Evolutionary conservation across 2,888 invertebrate species (phyloP), one percentile per base, ranked within the genome.

Genomic region (Phlogophora meticulosa): DNA sequence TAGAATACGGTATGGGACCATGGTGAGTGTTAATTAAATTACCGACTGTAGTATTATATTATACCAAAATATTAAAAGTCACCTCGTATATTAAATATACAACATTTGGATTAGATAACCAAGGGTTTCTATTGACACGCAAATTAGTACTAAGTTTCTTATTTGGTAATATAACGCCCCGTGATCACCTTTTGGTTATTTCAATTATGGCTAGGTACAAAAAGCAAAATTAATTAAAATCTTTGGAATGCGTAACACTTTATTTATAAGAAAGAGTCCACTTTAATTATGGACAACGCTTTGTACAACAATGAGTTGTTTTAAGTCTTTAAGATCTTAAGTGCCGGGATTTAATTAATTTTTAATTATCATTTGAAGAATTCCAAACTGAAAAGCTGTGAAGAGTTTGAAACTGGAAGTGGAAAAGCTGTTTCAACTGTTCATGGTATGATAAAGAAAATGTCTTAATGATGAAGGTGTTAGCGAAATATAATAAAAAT

Each of bases 321-420:
- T 17, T 42, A 57, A 72, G 56, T 42, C 52, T 72, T 71, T 62
- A 36, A 72, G 46, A 62, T 48, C 36, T 48, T 52, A 62, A 77
- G 56, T 51, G 42, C 28, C 43, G 42, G 22, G 78, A 48, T 43
- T 77, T 77, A 46, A 73, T 73, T 53, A 77, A 57, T 78, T 72
- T 76, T 53, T 59, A 36, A 70, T 49, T 48, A 49, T 45, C 11
- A 43, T 46, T 55, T 52, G 34, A 69, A 59, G 58, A 70, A 48
- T 58, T 76, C 13, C 11, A 2, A 38, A 76, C 42, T 38, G 20
- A 38, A n/a, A 58, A 58, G 22, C 58, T 53, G 34, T 48, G 36
- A 38, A 63, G 28, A n/a, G 5, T 28, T 52, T 11, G 22, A 38
- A 65, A 64, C 7, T 22, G 28, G 38, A 73, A 38, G 20, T 22